Base-by-base conservation (phyloP, 2,888 invertebrate genomes). In the Hydrotaea cyrtoneurina region DNA sequence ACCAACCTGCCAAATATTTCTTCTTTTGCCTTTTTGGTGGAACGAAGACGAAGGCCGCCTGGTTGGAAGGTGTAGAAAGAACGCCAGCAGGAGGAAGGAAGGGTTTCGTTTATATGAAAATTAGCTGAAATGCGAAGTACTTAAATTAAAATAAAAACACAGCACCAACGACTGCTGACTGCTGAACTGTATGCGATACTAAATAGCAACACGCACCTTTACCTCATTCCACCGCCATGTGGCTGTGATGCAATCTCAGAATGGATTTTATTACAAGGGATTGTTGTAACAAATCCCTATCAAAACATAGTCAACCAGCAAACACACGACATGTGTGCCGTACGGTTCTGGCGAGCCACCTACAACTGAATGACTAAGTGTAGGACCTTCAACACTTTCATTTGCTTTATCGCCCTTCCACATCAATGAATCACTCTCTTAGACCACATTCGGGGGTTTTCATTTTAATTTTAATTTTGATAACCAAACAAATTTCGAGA, bases 211-310 rank as follows among this genome's bases (percentile, higher is more conserved):
- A 90, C 90, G 90, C 90, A 89, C 88, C 76, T 76, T 73, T 46
- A 46, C 72, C 73, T 73, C 31, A 46, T 46, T 15, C 39, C 43
- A 13, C n/a, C 64, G n/a, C 21, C 43, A 57, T 71, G 43, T 57
- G 31, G 57, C 23, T 71, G 81, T 82, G 89, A 90, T 90, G 90
- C 90, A 90, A 90, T 90, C 90, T 89, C 89, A 87, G 74, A 81
- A 76, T 39, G 78, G 66, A 66, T 85, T 85, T 85, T 85, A 79
- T 85, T 82, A 82, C 71, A 50, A n/a, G 57, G 39, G 53, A 59
- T 59, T 59, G 43, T 59, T 59, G 59, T 59, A 59, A 39, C 36
- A 73, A 75, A 73, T 31, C 15, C 21, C 69, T 31, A 2, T 15
- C 2, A n/a, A 62, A 69, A 43, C 11, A 66, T 10, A 11, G 4